Evolutionary conservation across 2,797 vertebrate species (phyloP).

Genomic region (Avahi laniger): DNA sequence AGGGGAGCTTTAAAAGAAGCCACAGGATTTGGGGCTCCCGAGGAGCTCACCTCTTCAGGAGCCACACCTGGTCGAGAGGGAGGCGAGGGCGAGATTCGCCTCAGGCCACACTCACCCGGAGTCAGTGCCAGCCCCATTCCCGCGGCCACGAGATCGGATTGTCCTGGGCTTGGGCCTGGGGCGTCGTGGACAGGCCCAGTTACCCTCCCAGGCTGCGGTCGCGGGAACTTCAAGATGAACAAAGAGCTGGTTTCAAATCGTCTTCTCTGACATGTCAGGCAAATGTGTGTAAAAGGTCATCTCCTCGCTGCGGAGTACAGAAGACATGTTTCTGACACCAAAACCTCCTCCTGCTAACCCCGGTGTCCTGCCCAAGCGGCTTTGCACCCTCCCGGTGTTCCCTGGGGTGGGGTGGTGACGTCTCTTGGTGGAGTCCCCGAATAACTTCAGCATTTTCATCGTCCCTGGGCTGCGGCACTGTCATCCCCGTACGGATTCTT

Average conservation of each 20-base stretch:
- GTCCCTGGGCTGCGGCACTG: not conserved
- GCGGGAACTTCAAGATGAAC: not conserved
- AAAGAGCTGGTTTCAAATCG: constrained; percentile 46
- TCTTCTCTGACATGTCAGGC: constrained; percentile 39
- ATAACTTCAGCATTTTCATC: not conserved
- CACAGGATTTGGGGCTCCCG: constrained; percentile 58
- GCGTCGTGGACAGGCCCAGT: not conserved
- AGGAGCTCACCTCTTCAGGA: constrained; percentile 48
- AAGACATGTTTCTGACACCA: not conserved
- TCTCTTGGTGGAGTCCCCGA: not conserved
- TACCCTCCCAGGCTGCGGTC: not conserved
- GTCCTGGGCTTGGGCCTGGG: constrained; percentile 8
- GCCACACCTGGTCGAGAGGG: constrained; percentile 54
- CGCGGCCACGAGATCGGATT: not conserved
- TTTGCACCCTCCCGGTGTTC: not conserved
- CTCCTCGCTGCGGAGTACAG: not conserved
- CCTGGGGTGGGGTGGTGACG: too few species aligned
- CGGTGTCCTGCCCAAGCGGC: not conserved
- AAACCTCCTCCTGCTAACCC: not conserved
- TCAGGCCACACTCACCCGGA: not conserved
- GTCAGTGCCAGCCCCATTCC: not conserved
- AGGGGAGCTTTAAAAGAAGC: constrained; percentile 71
- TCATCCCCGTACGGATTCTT: not conserved
- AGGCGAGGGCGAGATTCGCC: not conserved
- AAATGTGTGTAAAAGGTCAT: constrained; percentile 57